Base-by-base conservation (phyloP, 2,888 invertebrate genomes). In the Eurytoma adleriae region DNA sequence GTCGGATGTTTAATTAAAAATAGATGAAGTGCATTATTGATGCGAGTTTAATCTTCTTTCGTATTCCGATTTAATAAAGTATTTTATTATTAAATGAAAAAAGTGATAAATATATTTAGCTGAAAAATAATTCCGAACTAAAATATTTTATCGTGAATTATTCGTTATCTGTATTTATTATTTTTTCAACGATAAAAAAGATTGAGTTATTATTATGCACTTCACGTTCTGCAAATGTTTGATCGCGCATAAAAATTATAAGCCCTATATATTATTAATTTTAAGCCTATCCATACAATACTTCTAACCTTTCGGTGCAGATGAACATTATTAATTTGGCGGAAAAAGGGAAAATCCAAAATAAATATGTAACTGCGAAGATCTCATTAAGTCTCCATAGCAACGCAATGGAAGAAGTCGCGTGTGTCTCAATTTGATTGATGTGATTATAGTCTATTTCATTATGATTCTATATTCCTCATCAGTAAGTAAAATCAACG, bases 191-290 rank as follows among this genome's bases (percentile, higher is more conserved):
- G 0, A 7, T 0, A n/a, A 62, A 62, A 62, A 62, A 62, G n/a
- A 12, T 40, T 62, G 10, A 62, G 48, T 48, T 30, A 40, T 64
- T 48, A 48, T 48, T 48, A 40, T 40, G 40, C 40, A 18, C 40
- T n/a, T 56, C 40, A 67, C 50, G 24, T 68, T 68, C 56, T 68
- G n/a, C 30, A 24, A 68, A 54, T 68, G 54, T 54, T 56, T 27
- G 66, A 66, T 62, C 27, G 3, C 5, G 14, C 24, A 62, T 66
- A 30, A 30, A 12, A 40, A 68, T 68, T 30, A n/a, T 40, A 10
- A 13, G n/a, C 12, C 20, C 7, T n/a, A 2, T 13, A 48, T 64
- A 48, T 48, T 62, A 62, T 40, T 64, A 40, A 64, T 64, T 48
- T 40, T 40, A 12, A 3, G 40, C 7, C 12, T 18, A 57, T 16